Evolutionary conservation across 2,113 vertebrate genomes (phyloP).

Genomic region (Trogon surrucura): DNA sequence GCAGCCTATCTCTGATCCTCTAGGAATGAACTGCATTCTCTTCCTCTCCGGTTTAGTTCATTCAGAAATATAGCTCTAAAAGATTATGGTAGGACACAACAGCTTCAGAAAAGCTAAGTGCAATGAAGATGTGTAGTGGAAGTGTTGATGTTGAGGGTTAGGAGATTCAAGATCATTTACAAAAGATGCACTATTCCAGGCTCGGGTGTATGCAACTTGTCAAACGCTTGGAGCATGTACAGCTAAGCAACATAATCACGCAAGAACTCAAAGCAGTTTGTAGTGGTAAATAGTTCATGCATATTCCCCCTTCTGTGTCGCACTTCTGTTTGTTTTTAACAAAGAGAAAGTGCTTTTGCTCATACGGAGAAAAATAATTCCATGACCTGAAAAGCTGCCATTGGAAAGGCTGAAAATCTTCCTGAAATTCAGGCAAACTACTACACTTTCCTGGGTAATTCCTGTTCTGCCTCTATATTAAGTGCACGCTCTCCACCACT

Average conservation of each 20-base stretch:
- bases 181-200: background rate
- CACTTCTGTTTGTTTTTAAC: background rate
- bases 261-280: background rate
- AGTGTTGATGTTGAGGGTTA: background rate
- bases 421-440: background rate
- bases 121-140: background rate
- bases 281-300: background rate
- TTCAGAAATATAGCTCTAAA: background rate
- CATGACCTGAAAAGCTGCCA: background rate
- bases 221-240: background rate
- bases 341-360: background rate
- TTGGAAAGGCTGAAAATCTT: background rate
- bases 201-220: background rate
- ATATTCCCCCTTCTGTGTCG: background rate
- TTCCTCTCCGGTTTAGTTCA: background rate
- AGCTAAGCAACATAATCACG: background rate
- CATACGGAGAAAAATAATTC: background rate
- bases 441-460: background rate
- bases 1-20: background rate
- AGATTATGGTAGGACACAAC: background rate
- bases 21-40: background rate
- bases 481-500: background rate
- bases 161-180: background rate
- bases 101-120: background rate
- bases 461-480: background rate